A percentile compares a stretch with the other conserved stretches of the same genome.
Conservation (phyloP, 2,797 vertebrate genomes). For the Coregonus ussuriensis region DNA sequence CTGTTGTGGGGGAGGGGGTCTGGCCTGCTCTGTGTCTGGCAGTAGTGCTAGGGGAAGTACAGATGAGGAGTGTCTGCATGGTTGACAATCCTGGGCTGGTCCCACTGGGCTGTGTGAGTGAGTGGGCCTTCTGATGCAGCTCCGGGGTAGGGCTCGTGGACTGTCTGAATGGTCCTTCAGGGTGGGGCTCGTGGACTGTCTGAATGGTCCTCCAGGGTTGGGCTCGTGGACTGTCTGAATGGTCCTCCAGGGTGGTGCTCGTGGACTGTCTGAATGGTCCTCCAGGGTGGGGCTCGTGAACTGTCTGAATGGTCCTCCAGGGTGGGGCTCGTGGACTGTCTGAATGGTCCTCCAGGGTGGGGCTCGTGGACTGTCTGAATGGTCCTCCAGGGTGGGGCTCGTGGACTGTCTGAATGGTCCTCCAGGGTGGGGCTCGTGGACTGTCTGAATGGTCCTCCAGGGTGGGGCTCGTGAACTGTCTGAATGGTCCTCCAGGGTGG, state of each 20-base stretch:
- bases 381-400: conserved; percentile 51
- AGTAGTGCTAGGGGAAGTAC: conserved; percentile 29
- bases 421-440: conserved; percentile 39
- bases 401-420: conserved; percentile 40
- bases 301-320: conserved; percentile 47
- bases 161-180: conserved; percentile 47
- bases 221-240: conserved; percentile 19
- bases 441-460: conserved; percentile 47
- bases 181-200: conserved; percentile 29
- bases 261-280: conserved; percentile 40
- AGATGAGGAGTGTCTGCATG: conserved; percentile 65
- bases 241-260: conserved; percentile 51
- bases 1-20: background rate
- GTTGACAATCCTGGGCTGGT: conserved; percentile 58
- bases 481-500: conserved; percentile 55
- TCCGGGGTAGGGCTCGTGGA: conserved; percentile 39
- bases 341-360: conserved; percentile 56
- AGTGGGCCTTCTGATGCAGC: conserved; percentile 53
- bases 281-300: conserved; percentile 39
- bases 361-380: conserved; percentile 18
- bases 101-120: conserved; percentile 28
- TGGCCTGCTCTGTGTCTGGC: conserved; percentile 48
- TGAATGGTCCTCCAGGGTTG: conserved; percentile 56
- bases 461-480: conserved; percentile 28
- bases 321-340: conserved; percentile 28